Evolutionary conservation across 2,888 invertebrate species (phyloP).

Genomic region (Danaus chrysippus): DNA sequence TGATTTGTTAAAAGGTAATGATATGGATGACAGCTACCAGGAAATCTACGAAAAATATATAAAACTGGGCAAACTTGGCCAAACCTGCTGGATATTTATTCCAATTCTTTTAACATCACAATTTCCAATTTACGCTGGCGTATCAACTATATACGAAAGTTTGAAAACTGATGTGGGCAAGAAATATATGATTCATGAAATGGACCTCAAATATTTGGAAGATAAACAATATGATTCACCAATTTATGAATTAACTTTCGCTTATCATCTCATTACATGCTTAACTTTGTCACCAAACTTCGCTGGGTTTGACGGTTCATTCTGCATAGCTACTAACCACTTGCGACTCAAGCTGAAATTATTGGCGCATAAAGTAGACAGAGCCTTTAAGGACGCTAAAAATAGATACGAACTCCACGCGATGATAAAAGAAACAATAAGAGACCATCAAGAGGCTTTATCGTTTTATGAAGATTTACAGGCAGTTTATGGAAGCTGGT

Average conservation of each 20-base stretch:
- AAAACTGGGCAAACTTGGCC: constrained; percentile 44
- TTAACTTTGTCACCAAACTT: constrained; percentile 48
- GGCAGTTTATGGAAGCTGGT: constrained; percentile 55
- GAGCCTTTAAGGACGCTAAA: constrained; percentile 44
- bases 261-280: constrained; percentile 48
- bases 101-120: constrained; percentile 47
- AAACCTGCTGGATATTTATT: constrained; percentile 51
- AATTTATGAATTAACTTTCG: constrained; percentile 54
- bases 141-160: constrained; percentile 47
- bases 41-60: constrained; percentile 48
- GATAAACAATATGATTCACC: constrained; percentile 56
- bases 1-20: constrained; percentile 51
- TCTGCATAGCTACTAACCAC: constrained; percentile 58
- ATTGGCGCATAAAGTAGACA: constrained; percentile 44
- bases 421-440: constrained; percentile 45
- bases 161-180: constrained; percentile 46
- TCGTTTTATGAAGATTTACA: constrained; percentile 48
- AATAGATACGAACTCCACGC: constrained; percentile 39
- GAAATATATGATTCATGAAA: constrained; percentile 56
- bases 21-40: constrained; percentile 48
- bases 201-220: constrained; percentile 52
- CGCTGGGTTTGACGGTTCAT: constrained; percentile 58
- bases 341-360: constrained; percentile 56
- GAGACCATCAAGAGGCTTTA: constrained; percentile 53
- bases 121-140: constrained; percentile 53